Conservation (phyloP, 2,797 vertebrate genomes). For the Silurus lanzhouensis region DNA sequence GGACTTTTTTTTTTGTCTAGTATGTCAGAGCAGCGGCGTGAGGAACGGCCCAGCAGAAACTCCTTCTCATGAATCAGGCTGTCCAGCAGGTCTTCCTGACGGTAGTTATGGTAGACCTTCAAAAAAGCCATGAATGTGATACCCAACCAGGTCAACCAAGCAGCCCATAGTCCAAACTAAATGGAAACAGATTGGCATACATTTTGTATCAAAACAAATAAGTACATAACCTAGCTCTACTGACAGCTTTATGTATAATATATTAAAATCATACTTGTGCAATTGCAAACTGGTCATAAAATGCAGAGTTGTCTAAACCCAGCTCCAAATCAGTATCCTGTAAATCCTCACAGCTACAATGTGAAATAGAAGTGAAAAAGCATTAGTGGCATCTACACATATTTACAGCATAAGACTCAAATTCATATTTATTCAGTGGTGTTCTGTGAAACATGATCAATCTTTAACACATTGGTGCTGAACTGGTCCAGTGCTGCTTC, state of each 20-base stretch:
- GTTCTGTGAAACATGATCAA: conserved; percentile 7
- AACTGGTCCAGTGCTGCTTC: not conserved
- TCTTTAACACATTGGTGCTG: conserved; percentile 4
- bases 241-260: not conserved
- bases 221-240: not conserved
- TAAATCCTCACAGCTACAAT: conserved; percentile 87
- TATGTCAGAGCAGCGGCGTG: conserved; percentile 73
- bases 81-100: conserved; percentile 92
- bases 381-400: not conserved
- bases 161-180: conserved; percentile 94
- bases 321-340: conserved; percentile 91
- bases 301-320: conserved; percentile 89
- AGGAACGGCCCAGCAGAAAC: conserved; percentile 85
- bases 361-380: conserved; percentile 19
- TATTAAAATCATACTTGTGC: conserved; percentile 82
- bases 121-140: conserved; percentile 91
- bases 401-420: not conserved
- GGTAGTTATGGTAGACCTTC: conserved; percentile 93
- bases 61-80: conserved; percentile 95
- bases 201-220: not conserved
- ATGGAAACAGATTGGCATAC: conserved; percentile 32
- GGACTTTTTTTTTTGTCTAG: conserved; percentile 86
- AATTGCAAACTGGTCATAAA: conserved; percentile 94
- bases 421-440: conserved; percentile 23
- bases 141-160: conserved; percentile 95